Evolutionary conservation across 2,113 vertebrate genomes (phyloP).

Genomic region (Procavia capensis): DNA sequence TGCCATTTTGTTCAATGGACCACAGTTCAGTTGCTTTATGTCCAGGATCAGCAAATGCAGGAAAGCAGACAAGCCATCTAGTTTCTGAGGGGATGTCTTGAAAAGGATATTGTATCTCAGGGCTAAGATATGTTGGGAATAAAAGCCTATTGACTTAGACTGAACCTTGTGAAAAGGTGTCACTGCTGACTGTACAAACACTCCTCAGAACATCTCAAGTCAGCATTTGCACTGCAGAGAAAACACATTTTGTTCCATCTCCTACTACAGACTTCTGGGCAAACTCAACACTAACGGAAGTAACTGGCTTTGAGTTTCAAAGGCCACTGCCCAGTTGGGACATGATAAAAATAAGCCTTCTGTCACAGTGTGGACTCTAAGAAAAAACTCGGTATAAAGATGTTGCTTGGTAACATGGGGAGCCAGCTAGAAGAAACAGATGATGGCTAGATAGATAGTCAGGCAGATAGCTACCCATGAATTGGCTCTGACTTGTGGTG

Average conservation of each 20-base stretch:
- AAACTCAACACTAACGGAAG: neutral
- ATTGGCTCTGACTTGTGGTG: too few species aligned
- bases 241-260: neutral
- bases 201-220: neutral
- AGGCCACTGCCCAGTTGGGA: neutral
- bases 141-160: conserved; percentile 35
- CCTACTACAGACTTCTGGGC: neutral
- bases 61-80: neutral
- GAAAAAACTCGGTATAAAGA: neutral
- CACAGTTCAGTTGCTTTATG: neutral
- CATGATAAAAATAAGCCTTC: neutral
- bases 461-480: too few species aligned
- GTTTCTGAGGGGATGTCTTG: neutral
- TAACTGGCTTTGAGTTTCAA: neutral
- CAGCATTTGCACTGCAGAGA: neutral
- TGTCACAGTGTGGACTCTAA: neutral
- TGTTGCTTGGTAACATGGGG: neutral
- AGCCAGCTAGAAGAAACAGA: neutral
- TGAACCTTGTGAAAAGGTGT: neutral
- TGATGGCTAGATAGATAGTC: neutral
- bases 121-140: conserved; percentile 54
- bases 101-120: conserved; percentile 11
- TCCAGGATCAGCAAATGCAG: neutral
- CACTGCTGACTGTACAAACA: neutral
- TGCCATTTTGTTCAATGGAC: neutral